Conservation (phyloP, 2,888 invertebrate species). For the Pelosia muscerda region DNA sequence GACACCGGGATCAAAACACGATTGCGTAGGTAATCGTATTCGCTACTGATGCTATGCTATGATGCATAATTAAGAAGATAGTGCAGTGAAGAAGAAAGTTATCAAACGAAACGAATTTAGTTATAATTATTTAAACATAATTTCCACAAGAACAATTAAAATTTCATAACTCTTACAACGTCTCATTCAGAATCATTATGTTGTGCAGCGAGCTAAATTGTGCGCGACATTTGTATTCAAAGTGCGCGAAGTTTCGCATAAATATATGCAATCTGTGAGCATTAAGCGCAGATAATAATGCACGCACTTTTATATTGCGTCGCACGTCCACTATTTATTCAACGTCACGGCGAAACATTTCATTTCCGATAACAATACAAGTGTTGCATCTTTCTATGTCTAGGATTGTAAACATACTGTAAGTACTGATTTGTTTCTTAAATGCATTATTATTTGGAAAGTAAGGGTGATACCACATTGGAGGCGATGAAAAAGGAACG, state of each 20-base stretch:
- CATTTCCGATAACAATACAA: constrained; percentile 10
- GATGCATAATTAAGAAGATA: too few relatives aligned
- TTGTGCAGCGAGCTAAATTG: background rate
- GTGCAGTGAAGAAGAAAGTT: background rate
- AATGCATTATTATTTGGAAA: background rate
- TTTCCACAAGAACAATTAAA: constrained; percentile 5
- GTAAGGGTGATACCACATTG: background rate
- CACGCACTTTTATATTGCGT: constrained; percentile 15
- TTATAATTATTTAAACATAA: constrained; percentile 2
- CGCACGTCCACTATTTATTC: background rate
- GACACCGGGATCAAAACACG: too few relatives aligned
- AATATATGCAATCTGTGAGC: constrained; percentile 15
- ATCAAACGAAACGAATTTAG: background rate
- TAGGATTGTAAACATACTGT: background rate
- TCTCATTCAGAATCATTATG: background rate
- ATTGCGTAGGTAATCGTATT: too few relatives aligned
- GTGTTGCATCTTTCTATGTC: background rate
- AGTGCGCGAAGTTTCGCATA: constrained; percentile 13
- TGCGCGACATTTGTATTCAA: constrained; percentile 12
- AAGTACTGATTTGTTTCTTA: background rate
- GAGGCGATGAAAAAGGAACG: background rate
- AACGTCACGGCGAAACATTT: constrained; percentile 4
- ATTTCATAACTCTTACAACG: background rate
- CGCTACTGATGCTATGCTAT: too few relatives aligned
- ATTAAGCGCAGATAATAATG: constrained; percentile 13